Conservation (phyloP, 2,113 vertebrate genomes). For the Pitta sordida region DNA sequence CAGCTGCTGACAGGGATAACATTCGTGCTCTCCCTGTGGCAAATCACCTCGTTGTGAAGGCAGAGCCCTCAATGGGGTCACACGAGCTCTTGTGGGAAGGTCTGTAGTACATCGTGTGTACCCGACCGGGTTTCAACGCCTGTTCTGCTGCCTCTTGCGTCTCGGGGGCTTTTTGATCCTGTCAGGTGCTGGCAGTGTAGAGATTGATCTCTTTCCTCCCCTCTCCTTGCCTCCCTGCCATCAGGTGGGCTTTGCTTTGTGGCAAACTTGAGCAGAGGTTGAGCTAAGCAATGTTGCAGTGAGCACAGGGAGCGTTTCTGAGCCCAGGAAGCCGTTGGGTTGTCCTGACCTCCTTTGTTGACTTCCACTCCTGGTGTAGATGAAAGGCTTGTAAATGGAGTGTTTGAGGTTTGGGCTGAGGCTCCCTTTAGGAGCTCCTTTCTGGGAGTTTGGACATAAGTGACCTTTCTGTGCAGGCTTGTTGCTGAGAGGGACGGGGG, state of each 20-base stretch:
- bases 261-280: background rate
- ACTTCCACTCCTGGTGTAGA: background rate
- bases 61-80: background rate
- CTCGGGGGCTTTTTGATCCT: background rate
- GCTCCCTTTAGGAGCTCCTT: background rate
- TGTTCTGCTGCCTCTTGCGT: background rate
- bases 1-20: background rate
- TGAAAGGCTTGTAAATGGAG: background rate
- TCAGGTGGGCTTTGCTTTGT: background rate
- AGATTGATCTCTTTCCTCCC: background rate
- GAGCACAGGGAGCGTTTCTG: background rate
- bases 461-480: background rate
- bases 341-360: background rate
- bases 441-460: background rate
- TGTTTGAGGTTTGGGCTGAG: background rate
- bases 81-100: background rate
- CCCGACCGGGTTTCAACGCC: background rate
- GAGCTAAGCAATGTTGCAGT: rapidly evolving
- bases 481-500: background rate
- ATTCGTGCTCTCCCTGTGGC: background rate
- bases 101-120: background rate
- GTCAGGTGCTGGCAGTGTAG: background rate
- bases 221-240: background rate
- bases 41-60: background rate
- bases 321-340: background rate